Conservation (phyloP, 2,113 vertebrate species). For the Climacteris rufus region DNA sequence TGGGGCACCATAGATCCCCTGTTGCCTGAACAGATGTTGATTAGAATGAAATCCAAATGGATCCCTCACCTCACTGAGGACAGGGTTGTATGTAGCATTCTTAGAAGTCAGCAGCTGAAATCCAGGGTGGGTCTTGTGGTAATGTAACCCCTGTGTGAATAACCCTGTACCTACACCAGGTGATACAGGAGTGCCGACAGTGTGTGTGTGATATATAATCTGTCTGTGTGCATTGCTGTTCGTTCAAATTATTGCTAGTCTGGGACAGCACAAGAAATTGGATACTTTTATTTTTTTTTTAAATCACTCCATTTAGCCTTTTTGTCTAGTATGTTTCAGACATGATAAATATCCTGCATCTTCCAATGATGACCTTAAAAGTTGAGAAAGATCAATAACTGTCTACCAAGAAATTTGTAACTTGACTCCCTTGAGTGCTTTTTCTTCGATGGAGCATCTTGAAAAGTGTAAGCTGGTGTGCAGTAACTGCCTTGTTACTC, state of each 20-base stretch:
- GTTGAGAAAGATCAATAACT: neutral
- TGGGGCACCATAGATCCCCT: neutral
- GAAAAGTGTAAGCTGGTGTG: neutral
- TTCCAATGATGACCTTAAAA: neutral
- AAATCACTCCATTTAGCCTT: neutral
- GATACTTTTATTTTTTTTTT: neutral
- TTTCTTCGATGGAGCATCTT: neutral
- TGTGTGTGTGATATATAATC: neutral
- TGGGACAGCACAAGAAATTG: neutral
- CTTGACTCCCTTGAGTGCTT: neutral
- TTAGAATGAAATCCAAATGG: neutral
- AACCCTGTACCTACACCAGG: neutral
- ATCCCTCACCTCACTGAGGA: neutral
- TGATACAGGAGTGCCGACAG: neutral
- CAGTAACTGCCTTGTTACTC: neutral
- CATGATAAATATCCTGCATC: neutral
- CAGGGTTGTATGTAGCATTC: neutral
- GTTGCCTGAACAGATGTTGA: neutral
- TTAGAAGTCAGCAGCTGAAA: neutral
- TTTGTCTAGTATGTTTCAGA: neutral
- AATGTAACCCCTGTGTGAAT: neutral
- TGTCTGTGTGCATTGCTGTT: neutral
- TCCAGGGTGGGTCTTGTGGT: neutral
- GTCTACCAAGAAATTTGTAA: neutral
- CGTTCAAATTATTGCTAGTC: neutral